Base-by-base conservation (phyloP, 2,113 vertebrate species). In the Misgurnus anguillicaudatus region DNA sequence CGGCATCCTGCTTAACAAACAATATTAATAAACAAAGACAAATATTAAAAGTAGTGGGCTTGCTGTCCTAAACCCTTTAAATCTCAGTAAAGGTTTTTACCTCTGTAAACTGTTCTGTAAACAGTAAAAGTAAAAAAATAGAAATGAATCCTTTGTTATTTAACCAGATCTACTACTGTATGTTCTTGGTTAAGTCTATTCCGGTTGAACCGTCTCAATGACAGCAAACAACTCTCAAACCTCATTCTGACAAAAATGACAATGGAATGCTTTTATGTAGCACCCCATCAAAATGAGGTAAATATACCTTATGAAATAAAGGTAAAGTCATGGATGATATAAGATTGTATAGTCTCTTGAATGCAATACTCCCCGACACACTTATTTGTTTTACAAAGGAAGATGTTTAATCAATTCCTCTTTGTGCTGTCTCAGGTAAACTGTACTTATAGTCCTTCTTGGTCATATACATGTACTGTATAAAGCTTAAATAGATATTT, bases 251-350 rank as follows among this genome's bases (percentile, higher is more conserved):
- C 77, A 63, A 71, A 80, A 68, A 69, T 82, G 53, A 66, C 48
- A 38, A 78, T 55, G 41, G 63, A 79, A 76, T 51, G 78, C 76
- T 80, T 80, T 42, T 31, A 67, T 82, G 47, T 61, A 80, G 81
- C 88, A 86, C 83, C 64, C 38, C 42, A 77, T 86, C 69, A 84
- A 82, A 88, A 87, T 64, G 82, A 88, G 87, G 83, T 83, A 51
- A 61, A 9, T 75, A 83, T 79, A 66, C 77, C 70, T 72, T 63
- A n/a, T n/a, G 9, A 38, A 55, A 72, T 10, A 9, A 47, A 63
- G 11, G 24, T 24, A 4, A n/a, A 13, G 17, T 71, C 16, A 61
- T 19, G 51, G 51, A 55, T 58, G 39, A 9, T n/a, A 53, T 47
- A 67, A 60, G 57, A 58, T 72, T 11, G 17, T 39, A 65, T 41